Evolutionary conservation across 2,888 invertebrate species (phyloP), one percentile per base, ranked within the genome.

Genomic region (Parnassius smintheus): DNA sequence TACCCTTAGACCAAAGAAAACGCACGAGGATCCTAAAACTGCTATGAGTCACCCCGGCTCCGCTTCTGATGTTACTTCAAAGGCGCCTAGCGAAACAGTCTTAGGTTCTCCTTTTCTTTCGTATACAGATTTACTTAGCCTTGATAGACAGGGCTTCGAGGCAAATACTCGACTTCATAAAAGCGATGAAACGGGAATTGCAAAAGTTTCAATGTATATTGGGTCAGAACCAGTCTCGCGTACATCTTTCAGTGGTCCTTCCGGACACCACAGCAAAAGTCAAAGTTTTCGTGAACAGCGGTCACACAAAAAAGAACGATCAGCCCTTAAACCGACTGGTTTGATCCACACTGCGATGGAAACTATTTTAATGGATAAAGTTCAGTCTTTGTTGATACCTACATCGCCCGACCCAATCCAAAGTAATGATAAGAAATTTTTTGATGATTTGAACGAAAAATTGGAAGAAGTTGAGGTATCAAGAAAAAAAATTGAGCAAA

Each of bases 331-430:
- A 69, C 77, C 87, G 0, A 78, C 83, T 1, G 87, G 92, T 9
- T 70, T 93, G 55, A 73, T 93, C 53, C 91, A 91, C 59, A 92
- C 92, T 22, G 93, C 93, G 25, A 91, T 93, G 84, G 91, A 92
- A 74, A 93, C 93, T 51, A 93, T 93, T 63, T 81, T 93, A 10
- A 86, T 93, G 66, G 93, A 93, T 68, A 92, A 88, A 79, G 91
- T 93, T 1, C 92, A 90, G 57, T 82, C 84, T 49, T 68, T 91
- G 50, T 78, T 91, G 59, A 72, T 90, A 67, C 88, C 90, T 1
- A 78, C 90, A 35, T 83, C 87, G 41, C 88, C 91, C 13, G 84
- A 85, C 62, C 75, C 76, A 1, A 61, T 69, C 10, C 74, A 76
- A 63, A 69, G 71, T 54, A 72, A 76, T 56, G 81, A 83, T 35